Base-by-base conservation (phyloP, 2,797 vertebrate genomes). In the Rousettus madagascariensis region DNA sequence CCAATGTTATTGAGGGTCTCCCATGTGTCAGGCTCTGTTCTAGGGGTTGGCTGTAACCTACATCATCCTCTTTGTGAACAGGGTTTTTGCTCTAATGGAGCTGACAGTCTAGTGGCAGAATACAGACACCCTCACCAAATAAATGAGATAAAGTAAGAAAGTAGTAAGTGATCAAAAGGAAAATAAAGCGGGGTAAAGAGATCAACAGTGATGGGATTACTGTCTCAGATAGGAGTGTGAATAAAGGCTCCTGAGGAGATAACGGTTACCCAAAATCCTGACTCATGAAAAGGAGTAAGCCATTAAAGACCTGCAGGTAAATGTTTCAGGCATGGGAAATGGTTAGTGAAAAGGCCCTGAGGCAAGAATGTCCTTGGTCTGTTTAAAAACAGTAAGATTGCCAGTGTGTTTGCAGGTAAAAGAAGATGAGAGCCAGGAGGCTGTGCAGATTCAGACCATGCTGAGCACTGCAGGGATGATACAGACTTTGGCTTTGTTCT, bases 391-490 rank as follows among this genome's bases (percentile, higher is more conserved):
- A 9, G 38, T 16, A 24, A 83, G 68, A 30, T 3, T 22, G 2
- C 26, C 13, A 13, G 66, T 15, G 16, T 41, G 33, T 8, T 41
- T 59, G 22, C 86, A 36, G 38, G 46, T 49, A 6, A 24, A 66
- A 63, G 33, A 13, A 41, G 69, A 33, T 17, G 41, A 61, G 63
- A 74, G 77, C 22, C 71, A 33, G 83, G 77, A 72, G 46, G 36
- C 11, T 13, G 1, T 24, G 2, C 0, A 13, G 30, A 28, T 61
- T 78, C 36, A 41, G 61, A 6, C 12, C 0, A 1, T 2, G 33
- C 7, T 74, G 75, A 77, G 3, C n/a, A 24, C 8, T 19, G 46
- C 4, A 22, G 77, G 8, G 1, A 16, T 4, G 43, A 24, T 6
- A 4, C 2, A 36, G n/a, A 55, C 20, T 10, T 66, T 1, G 55